Evolutionary conservation across 2,113 vertebrate genomes (phyloP).

Genomic region (Rattus rattus): DNA sequence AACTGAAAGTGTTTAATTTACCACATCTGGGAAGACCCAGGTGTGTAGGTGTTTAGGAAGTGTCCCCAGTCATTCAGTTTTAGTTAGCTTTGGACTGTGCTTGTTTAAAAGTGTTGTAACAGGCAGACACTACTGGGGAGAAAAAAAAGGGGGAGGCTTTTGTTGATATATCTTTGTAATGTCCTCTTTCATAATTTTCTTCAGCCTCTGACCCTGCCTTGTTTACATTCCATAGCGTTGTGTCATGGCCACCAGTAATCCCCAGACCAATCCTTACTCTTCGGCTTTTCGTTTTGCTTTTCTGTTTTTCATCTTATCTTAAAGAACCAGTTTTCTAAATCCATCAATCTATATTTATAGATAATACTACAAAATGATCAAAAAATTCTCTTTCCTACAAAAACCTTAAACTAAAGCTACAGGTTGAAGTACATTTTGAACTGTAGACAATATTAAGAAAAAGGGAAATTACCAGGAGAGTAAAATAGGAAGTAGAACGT

Average conservation of each 20-base stretch:
- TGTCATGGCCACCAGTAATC: neutral
- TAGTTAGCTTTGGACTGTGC: neutral
- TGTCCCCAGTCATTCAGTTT: neutral
- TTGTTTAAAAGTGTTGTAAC: slow-evolving; percentile 8
- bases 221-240: neutral
- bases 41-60: slow-evolving; percentile 27
- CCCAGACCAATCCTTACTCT: neutral
- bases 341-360: neutral
- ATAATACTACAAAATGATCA: slow-evolving; percentile 29
- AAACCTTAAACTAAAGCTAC: slow-evolving; percentile 22
- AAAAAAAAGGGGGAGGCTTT: neutral
- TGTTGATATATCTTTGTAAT: neutral
- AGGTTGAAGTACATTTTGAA: slow-evolving; percentile 16
- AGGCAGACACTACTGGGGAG: neutral
- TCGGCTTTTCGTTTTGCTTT: neutral
- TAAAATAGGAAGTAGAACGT: slow-evolving; percentile 21
- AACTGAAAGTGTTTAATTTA: neutral
- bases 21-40: neutral
- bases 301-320: neutral
- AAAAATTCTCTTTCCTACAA: slow-evolving; percentile 24
- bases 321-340: slow-evolving; percentile 27
- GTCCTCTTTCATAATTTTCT: neutral
- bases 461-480: neutral
- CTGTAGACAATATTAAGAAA: neutral
- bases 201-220: neutral